Evolutionary conservation across 1,140 invertebrate species (phyloP), one percentile per base, ranked within the genome.

Genomic region (Tribolium castaneum): DNA sequence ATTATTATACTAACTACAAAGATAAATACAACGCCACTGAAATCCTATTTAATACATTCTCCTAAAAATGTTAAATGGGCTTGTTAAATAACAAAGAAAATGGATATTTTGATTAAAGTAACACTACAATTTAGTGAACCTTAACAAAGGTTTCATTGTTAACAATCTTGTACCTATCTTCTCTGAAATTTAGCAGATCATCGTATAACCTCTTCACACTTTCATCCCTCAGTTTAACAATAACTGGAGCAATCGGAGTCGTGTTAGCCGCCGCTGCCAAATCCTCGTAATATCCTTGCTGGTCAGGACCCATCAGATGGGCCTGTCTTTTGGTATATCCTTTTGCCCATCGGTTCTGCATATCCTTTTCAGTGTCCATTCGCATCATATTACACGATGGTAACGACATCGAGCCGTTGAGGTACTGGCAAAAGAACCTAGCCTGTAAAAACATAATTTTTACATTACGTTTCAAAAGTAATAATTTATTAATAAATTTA

Each of bases 371-470:
- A 12, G 89, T 90, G 73, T 93, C 92, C 2, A 80, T 80, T 2
- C 89, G 73, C 93, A 95, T 94, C 71, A 88, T 86, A 56, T 91
- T 88, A 77, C 87, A 87, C 10, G 85, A 80, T 1, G 92, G 92
- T 7, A 94, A 83, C 10, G 34, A 50, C 39, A 89, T 78, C 6
- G 82, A 81, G 0, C 89, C 89, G 74, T 88, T 87, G 3, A 93
- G 81, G 49, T 88, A 78, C 49, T 89, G 87, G 13, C 93, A 76
- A 75, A 90, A 90, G 84, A 90, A 93, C 56, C 87, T 84, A 4
- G 90, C 86, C 89, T 91, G 79, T 22, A 85, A 84, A 39, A 30
- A 5, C 25, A 25, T 25, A 25, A 25, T 25, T 25, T n/a, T n/a
- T n/a, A n/a, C n/a, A n/a, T n/a, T n/a, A n/a, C n/a, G n/a, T n/a